Evolutionary conservation across 2,113 vertebrate species (phyloP), one percentile per base, ranked within the genome.

Genomic region (Taxidea taxus): DNA sequence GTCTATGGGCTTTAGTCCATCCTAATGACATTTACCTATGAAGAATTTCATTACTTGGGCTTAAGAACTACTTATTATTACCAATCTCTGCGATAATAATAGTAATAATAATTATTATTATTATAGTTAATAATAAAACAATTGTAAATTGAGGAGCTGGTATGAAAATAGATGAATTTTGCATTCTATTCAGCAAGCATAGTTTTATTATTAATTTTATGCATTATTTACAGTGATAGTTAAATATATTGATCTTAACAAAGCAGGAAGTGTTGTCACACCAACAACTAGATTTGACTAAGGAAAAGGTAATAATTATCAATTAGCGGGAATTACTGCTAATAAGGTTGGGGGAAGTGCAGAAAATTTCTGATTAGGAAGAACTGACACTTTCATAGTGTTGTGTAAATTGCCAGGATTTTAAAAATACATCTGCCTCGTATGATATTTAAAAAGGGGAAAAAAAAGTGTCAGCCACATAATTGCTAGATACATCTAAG

Each of bases 291-390:
- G 62, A 96, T 98, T 97, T 97, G 98, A 96, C 87, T 98, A 98
- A 98, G 31, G 90, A 93, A 98, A 98, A 98, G 81, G 91, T 98
- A 98, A 98, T 98, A 98, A 99, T 99, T 98, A 98, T 97, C 98
- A 98, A 98, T 98, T 98, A 98, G 94, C 49, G 96, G 90, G 97
- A 98, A 98, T 98, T 98, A 58, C 88, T 98, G 91, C 49, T 97
- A 98, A 98, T 98, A 98, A 98, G 97, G 60, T 64, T 90, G 94
- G 93, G 91, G 85, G 84, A 95, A 80, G 92, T 93, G 39, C 47
- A 94, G 77, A 96, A 25, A 96, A 97, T 97, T 96, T 86, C 83
- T 98, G 97, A 97, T 98, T 88, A 97, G 83, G 85, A 98, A 98
- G 96, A 97, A 56, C 77, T 98, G 96, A 98, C 97, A 98, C 74